Evolutionary conservation across 1,140 invertebrate genomes (phyloP).

Genomic region (Coptotermes formosanus): DNA sequence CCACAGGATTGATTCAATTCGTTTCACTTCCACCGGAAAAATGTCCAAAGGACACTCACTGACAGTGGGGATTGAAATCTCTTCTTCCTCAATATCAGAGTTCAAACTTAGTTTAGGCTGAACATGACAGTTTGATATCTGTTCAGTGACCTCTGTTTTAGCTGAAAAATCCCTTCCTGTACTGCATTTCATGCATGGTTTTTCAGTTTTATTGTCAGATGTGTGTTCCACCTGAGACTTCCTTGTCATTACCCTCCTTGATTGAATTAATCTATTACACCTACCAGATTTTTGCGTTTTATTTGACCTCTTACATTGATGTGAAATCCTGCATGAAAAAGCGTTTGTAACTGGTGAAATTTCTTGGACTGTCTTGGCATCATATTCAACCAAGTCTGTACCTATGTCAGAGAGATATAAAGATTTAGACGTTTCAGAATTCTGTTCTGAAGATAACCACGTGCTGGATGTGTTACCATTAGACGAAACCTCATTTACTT

Average conservation of each 20-base stretch:
- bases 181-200: too few species aligned
- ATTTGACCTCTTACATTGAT: neutral
- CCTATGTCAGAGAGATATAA: neutral
- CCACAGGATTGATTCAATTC: neutral
- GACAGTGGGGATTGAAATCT: neutral
- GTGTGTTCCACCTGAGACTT: too few species aligned
- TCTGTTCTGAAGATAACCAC: neutral
- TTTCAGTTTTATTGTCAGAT: too few species aligned
- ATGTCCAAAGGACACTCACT: neutral
- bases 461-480: neutral
- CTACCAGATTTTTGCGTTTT: neutral
- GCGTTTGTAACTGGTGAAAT: neutral
- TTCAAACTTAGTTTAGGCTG: neutral
- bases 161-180: too few species aligned
- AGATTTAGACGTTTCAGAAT: neutral
- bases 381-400: neutral
- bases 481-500: neutral
- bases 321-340: too few species aligned
- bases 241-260: neutral
- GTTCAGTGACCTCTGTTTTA: neutral
- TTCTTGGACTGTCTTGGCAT: neutral
- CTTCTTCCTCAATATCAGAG: neutral
- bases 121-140: neutral
- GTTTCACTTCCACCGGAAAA: neutral
- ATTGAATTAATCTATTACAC: neutral